phyloP scores from a whole-genome alignment of 2,888 invertebrate species.

The Geophilus truncorum region DNA sequence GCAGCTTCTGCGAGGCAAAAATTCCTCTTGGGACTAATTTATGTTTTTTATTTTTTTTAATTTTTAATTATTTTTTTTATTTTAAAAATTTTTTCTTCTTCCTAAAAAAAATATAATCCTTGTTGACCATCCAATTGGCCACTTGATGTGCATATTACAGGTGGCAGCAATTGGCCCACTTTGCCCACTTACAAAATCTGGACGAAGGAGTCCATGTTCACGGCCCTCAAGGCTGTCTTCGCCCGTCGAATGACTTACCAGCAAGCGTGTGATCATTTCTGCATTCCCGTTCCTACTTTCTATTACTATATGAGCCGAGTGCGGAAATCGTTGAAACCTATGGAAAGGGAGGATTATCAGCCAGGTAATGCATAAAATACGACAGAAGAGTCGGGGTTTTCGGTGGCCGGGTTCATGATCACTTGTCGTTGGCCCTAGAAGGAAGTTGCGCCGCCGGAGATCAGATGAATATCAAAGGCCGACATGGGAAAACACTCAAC shows the following conservation, averaged over 20 bases:
- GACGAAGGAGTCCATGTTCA: constrained; percentile 34
- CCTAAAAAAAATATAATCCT: background rate
- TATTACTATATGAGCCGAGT: constrained; percentile 34
- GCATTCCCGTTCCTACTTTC: constrained; percentile 33
- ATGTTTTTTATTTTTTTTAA: background rate
- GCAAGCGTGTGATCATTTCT: constrained; percentile 34
- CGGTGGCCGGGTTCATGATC: background rate
- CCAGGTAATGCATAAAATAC: constrained; percentile 7
- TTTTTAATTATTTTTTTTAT: background rate
- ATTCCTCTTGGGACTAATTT: too few species aligned
- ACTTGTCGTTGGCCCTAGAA: constrained; percentile 1
- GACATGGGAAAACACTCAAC: constrained; percentile 28
- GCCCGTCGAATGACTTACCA: constrained; percentile 35
- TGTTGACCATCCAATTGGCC: constrained; percentile 15
- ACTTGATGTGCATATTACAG: constrained; percentile 26
- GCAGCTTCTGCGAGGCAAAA: constrained; percentile 18
- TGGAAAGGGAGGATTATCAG: constrained; percentile 31
- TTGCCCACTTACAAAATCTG: constrained; percentile 32
- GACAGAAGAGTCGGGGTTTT: background rate
- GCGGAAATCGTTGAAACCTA: constrained; percentile 31
- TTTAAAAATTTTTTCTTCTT: too few species aligned
- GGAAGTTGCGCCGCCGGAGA: constrained; percentile 10
- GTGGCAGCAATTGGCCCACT: constrained; percentile 28
- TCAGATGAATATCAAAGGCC: constrained; percentile 32
- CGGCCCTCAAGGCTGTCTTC: constrained; percentile 33